Evolutionary conservation across 2,888 invertebrate species (phyloP), one percentile per base, ranked within the genome.

Genomic region (Cantharis rufa): DNA sequence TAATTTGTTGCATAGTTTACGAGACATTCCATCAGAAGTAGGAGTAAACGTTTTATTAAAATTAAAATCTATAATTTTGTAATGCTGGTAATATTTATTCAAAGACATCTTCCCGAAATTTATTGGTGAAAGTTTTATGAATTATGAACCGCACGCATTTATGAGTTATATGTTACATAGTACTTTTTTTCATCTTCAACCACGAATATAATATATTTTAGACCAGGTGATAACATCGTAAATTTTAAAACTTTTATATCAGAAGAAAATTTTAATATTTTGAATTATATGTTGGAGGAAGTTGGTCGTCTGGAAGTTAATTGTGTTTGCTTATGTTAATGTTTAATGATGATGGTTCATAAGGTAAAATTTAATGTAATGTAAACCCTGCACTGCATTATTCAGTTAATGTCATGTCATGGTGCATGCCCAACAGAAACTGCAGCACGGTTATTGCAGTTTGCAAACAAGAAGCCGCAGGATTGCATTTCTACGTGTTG

Each of bases 81-180:
- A 68, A 16, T 74, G 74, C 70, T 69, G 63, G 62, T 69, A 48
- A 74, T 70, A 74, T 74, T 74, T 74, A 74, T 74, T 69, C 70
- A 70, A 70, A 74, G 63, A 64, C 74, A 74, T 69, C 63, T 70
- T 10, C 48, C 32, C 27, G 18, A 74, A 74, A 74, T 74, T 74
- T 74, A 74, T 74, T 63, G 74, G 72, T 70, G 69, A 74, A 70
- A 74, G 63, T 74, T 74, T 74, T 74, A 74, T 74, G 69, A 70
- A 69, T 70, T 72, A 72, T 72, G 72, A 72, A 72, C 72, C 66
- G 66, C 72, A 72, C 15, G 64, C 48, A 64, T 11, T 66, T 68
- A 68, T 68, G 32, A 64, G 15, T 64, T 68, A 68, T 68, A 72
- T 72, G 72, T 72, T 72, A 32, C 66, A 66, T 68, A 48, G 48